Evolutionary conservation across 2,888 invertebrate genomes (phyloP).

Genomic region (Neoascia interrupta): DNA sequence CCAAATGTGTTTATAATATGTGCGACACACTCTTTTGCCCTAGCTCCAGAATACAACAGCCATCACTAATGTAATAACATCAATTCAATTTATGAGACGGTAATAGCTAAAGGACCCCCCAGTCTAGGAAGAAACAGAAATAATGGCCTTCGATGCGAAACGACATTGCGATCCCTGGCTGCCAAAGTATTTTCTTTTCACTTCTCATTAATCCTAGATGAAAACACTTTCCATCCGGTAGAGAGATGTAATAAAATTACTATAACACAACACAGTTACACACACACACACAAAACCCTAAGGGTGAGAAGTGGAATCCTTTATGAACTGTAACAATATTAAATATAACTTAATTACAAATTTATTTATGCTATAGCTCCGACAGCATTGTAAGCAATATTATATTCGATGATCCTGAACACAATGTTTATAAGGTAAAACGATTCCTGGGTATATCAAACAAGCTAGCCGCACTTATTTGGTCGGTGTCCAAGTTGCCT

Average conservation of each 20-base stretch:
- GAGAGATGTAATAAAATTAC: not conserved
- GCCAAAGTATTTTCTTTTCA: slow-evolving; percentile 13
- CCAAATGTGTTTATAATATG: too few species aligned
- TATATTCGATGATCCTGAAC: slow-evolving; percentile 31
- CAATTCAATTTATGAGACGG: slow-evolving; percentile 24
- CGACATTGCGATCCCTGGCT: not conserved
- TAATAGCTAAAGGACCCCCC: not conserved
- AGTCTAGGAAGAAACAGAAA: too few species aligned
- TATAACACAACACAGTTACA: not conserved
- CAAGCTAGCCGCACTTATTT: not conserved
- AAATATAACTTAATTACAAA: slow-evolving; percentile 39
- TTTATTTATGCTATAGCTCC: slow-evolving; percentile 28
- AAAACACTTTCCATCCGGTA: not conserved
- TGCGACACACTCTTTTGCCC: too few species aligned
- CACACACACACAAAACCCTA: not conserved
- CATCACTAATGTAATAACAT: slow-evolving; percentile 4
- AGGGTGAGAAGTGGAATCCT: slow-evolving; percentile 4
- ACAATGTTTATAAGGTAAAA: not conserved
- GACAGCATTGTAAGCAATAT: not conserved
- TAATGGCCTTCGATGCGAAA: not conserved
- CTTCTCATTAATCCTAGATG: slow-evolving; percentile 17
- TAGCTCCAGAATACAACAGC: too few species aligned
- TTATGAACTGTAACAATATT: slow-evolving; percentile 42
- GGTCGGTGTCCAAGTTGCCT: not conserved
- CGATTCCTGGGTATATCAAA: not conserved